Base-by-base conservation (phyloP, 2,797 vertebrate species). In the Poeciliopsis infans region DNA sequence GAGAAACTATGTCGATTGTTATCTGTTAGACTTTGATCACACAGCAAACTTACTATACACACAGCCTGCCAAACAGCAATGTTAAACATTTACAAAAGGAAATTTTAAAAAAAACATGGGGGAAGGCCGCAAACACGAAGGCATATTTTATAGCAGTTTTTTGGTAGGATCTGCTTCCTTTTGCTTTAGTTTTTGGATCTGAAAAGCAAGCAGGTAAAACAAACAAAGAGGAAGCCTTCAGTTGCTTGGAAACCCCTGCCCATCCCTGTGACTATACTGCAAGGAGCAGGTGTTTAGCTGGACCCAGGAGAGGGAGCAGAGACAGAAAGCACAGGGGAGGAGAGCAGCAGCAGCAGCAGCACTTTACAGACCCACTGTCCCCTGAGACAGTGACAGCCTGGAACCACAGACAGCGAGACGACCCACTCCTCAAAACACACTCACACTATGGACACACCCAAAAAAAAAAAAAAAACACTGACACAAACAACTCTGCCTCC, bases 231-330 rank as follows among this genome's bases (percentile, higher is more conserved):
- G 64, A 31, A 87, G 79, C 75, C 80, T 84, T 83, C 74, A 83
- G 94, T 95, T 94, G 94, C 94, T 92, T 87, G 89, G 94, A 83
- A 92, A 92, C 90, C 84, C 79, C 80, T 88, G 89, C 88, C 85
- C 82, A 76, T 86, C 90, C 86, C 86, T 81, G 82, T 41, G 75
- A 74, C 78, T 85, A 46, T 46, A 72, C 90, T 88, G 90, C 89
- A 84, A 57, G 90, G 89, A 93, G 92, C 94, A 95, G 94, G 94
- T 95, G 94, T 83, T 76, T 86, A 82, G 89, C 84, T 90, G 90
- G 92, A 92, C 92, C 92, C 94, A 87, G 88, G 92, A 92, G 92
- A 93, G 89, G 77, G 66, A 83, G 76, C 82, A 88, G 85, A 91
- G 88, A 80, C 80, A 79, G 81, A 79, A 59, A 4, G 23, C 66